Evolutionary conservation across 92 coral and sea anemone genomes (phyloP).

Genomic region (Phenganax subtilis): DNA sequence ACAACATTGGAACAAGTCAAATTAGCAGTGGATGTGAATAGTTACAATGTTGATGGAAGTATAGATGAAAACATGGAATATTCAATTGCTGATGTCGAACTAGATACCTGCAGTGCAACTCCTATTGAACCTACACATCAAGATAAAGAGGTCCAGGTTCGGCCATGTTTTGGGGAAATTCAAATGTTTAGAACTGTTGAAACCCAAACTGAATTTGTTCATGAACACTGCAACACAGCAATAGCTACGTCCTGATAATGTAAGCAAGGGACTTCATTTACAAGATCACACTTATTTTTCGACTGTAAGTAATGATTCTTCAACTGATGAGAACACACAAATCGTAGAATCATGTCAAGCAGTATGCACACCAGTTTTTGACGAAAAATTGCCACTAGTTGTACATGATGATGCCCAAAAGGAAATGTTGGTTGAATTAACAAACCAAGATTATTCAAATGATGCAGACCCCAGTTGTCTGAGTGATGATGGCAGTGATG

Average conservation of each 20-base stretch:
- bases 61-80: background rate
- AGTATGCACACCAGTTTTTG: too few species aligned
- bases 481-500: too few species aligned
- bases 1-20: slow-evolving; percentile 3
- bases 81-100: slow-evolving; percentile 6
- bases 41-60: background rate
- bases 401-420: too few species aligned
- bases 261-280: background rate
- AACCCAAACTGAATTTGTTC: background rate
- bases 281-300: slow-evolving; percentile 13
- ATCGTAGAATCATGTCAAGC: background rate
- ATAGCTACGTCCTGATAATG: background rate
- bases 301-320: background rate
- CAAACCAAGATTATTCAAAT: too few species aligned
- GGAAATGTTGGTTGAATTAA: too few species aligned
- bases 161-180: background rate
- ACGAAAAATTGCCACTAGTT: too few species aligned
- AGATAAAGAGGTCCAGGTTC: slow-evolving; percentile 28
- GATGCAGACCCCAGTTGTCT: too few species aligned
- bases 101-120: background rate
- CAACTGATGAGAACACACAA: background rate
- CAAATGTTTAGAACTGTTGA: slow-evolving; percentile 5
- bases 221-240: background rate
- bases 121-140: background rate
- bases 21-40: background rate